phyloP scores from a whole-genome alignment of 2,113 vertebrate species.

The Phodopus roborovskii region DNA sequence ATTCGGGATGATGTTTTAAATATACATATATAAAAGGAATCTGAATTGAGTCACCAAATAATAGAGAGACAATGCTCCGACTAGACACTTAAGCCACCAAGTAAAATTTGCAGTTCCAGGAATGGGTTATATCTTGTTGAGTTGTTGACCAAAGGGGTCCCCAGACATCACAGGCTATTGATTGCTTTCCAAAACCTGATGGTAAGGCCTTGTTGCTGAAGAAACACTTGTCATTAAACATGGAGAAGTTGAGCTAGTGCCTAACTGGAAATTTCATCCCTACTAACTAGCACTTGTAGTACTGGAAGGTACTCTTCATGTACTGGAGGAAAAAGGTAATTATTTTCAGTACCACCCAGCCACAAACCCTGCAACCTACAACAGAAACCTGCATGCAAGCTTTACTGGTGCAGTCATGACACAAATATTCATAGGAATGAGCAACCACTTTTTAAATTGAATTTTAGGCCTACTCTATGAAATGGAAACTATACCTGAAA shows the following conservation, averaged over 20 bases:
- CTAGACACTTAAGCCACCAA: neutral
- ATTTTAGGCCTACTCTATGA: neutral
- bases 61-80: neutral
- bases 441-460: neutral
- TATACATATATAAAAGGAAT: neutral
- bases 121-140: neutral
- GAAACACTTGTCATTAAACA: neutral
- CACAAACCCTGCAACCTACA: neutral
- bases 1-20: neutral
- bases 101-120: neutral
- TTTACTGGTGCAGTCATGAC: neutral
- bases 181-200: neutral
- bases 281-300: neutral
- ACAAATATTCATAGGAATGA: neutral
- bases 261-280: neutral
- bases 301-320: neutral
- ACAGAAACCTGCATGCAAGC: neutral
- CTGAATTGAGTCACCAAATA: neutral
- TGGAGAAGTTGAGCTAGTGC: neutral
- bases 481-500: neutral
- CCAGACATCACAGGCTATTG: neutral
- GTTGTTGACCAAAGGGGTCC: neutral
- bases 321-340: neutral
- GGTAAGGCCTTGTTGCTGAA: neutral
- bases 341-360: neutral